Conservation (phyloP, 1,140 invertebrate genomes). For the Dendroctonus ponderosae region DNA sequence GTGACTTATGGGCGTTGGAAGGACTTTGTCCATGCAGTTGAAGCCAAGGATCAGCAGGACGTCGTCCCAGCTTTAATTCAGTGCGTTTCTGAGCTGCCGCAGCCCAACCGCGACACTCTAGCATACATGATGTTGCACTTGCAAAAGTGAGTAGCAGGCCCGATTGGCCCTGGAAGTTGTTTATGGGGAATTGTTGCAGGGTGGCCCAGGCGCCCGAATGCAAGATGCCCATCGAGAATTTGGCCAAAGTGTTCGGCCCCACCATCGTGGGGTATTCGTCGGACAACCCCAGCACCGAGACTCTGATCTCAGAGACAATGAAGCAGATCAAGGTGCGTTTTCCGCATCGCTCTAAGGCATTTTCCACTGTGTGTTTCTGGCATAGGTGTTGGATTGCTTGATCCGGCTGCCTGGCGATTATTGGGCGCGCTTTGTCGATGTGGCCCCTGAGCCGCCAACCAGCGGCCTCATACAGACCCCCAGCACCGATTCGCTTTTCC, state of each 20-base stretch:
- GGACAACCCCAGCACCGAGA: slow-evolving; percentile 61
- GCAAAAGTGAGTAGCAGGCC: slow-evolving; percentile 58
- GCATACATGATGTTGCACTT: slow-evolving; percentile 84
- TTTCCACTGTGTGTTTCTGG: slow-evolving; percentile 26
- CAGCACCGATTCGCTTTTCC: slow-evolving; percentile 56
- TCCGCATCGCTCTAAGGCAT: neutral
- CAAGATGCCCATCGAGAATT: slow-evolving; percentile 76
- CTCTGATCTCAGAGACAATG: slow-evolving; percentile 62
- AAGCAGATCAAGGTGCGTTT: slow-evolving; percentile 54
- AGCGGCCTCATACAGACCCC: slow-evolving; percentile 54
- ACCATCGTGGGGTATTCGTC: slow-evolving; percentile 80
- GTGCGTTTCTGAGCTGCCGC: slow-evolving; percentile 72
- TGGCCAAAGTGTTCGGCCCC: slow-evolving; percentile 81
- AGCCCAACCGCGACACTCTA: slow-evolving; percentile 83
- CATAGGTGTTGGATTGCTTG: slow-evolving; percentile 65
- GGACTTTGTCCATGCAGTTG: slow-evolving; percentile 72
- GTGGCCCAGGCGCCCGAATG: slow-evolving; percentile 68
- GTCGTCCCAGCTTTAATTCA: slow-evolving; percentile 58
- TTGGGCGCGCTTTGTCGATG: slow-evolving; percentile 63
- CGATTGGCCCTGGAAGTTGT: neutral
- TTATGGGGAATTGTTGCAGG: slow-evolving; percentile 49
- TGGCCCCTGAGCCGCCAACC: slow-evolving; percentile 46
- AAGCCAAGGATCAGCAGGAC: slow-evolving; percentile 52
- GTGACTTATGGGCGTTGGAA: slow-evolving; percentile 72
- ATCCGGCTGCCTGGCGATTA: slow-evolving; percentile 65